Base-by-base conservation (phyloP, 2,888 invertebrate species). In the Drosophila mulleri region DNA sequence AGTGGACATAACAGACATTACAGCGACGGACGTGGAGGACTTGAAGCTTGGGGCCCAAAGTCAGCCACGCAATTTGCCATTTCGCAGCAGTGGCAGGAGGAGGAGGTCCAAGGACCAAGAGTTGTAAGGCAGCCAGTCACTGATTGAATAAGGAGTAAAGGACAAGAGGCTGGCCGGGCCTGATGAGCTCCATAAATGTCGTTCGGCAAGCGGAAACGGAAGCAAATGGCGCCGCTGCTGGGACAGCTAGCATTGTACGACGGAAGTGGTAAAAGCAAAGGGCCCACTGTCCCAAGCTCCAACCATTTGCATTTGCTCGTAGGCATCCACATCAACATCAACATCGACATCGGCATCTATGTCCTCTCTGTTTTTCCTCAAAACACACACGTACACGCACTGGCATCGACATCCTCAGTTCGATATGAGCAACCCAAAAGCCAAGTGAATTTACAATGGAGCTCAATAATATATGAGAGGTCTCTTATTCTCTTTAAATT, bases 81-180 rank as follows among this genome's bases (percentile, higher is more conserved):
- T 82, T 57, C 32, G 35, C 29, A 26, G n/a, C 53, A 37, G 35
- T 37, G 45, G 60, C 54, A 44, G 12, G 12, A 39, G 26, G 48
- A 48, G 60, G 61, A 44, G 12, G 18, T n/a, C 3, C n/a, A 1
- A 47, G 62, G 35, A 41, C 53, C 61, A 63, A 47, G 29, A 29
- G 8, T 48, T 68, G 59, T 75, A 75, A 71, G 79, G 67, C 74
- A 73, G 61, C 63, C 70, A 67, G 82, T 68, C 67, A 82, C 82
- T 89, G 85, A 86, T 86, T 86, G 85, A 89, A 89, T 89, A 73
- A 70, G 76, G 78, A 75, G 82, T 83, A 86, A 76, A 80, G 84
- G 71, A 68, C 80, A 82, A 83, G 77, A 86, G 79, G 83, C 70
- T 67, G 79, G 68, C 61, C 68, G 61, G 63, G 69, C 39, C 67